Evolutionary conservation across 2,888 invertebrate genomes (phyloP).

Genomic region (Troglohyphantes excavatus): DNA sequence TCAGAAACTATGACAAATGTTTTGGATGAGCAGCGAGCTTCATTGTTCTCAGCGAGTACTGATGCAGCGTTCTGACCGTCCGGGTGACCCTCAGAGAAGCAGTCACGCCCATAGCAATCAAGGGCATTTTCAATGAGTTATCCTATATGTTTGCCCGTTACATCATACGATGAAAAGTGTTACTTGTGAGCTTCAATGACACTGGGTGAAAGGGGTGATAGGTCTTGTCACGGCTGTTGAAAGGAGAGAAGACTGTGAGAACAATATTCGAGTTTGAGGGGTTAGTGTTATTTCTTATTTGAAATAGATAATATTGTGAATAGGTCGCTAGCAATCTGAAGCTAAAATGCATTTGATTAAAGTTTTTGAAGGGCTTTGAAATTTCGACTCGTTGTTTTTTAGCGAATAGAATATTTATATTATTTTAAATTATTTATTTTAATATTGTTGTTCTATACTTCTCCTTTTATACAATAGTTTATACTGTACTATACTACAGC

Average conservation of each 20-base stretch:
- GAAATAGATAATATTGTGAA: no score
- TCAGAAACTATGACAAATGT: constrained; percentile 64
- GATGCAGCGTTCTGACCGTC: constrained; percentile 27
- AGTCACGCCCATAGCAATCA: constrained; percentile 37
- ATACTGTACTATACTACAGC: no score
- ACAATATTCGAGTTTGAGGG: background rate
- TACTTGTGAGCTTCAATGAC: constrained; percentile 29
- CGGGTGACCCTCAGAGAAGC: constrained; percentile 9
- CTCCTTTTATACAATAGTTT: no score
- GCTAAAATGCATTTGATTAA: no score
- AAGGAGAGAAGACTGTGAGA: background rate
- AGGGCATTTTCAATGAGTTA: constrained; percentile 9
- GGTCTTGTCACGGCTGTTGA: background rate
- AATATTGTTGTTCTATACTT: no score
- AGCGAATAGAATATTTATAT: no score
- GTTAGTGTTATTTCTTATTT: background rate
- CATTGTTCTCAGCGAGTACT: constrained; percentile 30
- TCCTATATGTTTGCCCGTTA: background rate
- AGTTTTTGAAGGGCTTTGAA: no score
- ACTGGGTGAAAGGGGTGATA: constrained; percentile 3
- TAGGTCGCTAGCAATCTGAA: no score
- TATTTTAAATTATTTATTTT: no score
- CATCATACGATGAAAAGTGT: background rate
- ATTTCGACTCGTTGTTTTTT: no score
- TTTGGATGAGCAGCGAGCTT: constrained; percentile 9